These are phyloP conservation scores for Julus scandinavius DNA, from an alignment of 2,888 invertebrate species.

Conservation along the genomic window DNA sequence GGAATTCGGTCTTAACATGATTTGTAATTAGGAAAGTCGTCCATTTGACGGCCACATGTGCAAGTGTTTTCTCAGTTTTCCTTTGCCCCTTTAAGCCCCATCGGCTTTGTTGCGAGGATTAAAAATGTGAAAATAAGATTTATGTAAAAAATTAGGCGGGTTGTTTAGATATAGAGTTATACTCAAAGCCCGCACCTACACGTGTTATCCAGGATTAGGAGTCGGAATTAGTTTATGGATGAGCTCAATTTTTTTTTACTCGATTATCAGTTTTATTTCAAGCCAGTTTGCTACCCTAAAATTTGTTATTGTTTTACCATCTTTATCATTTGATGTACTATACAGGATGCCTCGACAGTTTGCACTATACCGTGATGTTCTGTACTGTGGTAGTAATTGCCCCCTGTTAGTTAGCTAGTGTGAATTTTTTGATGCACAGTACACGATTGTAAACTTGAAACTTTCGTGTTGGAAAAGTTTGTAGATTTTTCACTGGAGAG, in stretches of 20 bases:
- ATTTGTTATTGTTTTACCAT: too few relatives aligned
- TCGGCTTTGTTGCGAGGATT: not conserved
- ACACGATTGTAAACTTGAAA: too few relatives aligned
- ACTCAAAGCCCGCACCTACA: not conserved
- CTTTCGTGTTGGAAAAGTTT: too few relatives aligned
- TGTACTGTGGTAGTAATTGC: too few relatives aligned
- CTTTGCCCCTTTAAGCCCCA: slow-evolving; percentile 22
- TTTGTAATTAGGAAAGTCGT: not conserved
- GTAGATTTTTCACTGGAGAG: too few relatives aligned
- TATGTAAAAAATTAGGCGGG: not conserved
- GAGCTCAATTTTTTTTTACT: not conserved
- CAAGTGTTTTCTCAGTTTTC: not conserved
- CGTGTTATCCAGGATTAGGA: not conserved
- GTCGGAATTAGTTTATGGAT: not conserved
- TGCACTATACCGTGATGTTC: too few relatives aligned
- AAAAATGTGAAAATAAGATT: not conserved
- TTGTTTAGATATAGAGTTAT: slow-evolving; percentile 7
- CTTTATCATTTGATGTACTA: not conserved
- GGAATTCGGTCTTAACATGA: not conserved
- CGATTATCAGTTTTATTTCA: not conserved
- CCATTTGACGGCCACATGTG: not conserved
- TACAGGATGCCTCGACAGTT: not conserved
- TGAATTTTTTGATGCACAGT: too few relatives aligned
- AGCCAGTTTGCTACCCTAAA: too few relatives aligned
- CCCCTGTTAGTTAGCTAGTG: too few relatives aligned